Conservation (phyloP, 92 coral and sea anemone genomes). For the Anthopleura xanthogrammica region DNA sequence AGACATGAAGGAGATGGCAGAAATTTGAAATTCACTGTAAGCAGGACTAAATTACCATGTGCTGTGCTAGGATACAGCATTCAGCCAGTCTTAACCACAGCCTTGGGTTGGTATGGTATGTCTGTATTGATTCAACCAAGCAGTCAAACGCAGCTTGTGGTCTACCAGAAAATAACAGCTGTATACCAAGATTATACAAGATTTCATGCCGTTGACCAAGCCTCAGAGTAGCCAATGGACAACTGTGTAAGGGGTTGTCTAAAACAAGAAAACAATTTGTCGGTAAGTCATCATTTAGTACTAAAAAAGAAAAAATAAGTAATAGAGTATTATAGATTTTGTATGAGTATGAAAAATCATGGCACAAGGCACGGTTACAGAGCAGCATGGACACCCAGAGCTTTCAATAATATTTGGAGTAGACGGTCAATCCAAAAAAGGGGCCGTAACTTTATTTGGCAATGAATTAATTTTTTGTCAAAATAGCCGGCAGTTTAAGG, state of each 20-base stretch:
- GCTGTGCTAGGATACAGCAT: conserved; percentile 91
- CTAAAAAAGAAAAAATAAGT: too few relatives aligned
- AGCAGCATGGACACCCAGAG: too few relatives aligned
- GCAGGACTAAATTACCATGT: conserved; percentile 62
- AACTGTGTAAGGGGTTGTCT: conserved; percentile 75
- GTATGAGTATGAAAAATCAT: too few relatives aligned
- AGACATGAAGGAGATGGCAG: too few relatives aligned
- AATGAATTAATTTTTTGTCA: too few relatives aligned
- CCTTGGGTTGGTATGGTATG: conserved; percentile 91
- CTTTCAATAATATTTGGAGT: too few relatives aligned
- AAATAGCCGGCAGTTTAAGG: too few relatives aligned
- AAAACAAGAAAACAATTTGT: background rate
- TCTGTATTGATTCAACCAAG: conserved; percentile 91
- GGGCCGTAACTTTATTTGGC: too few relatives aligned
- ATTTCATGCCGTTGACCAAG: conserved; percentile 88
- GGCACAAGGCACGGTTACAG: too few relatives aligned
- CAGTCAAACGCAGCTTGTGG: conserved; percentile 95
- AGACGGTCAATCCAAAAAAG: too few relatives aligned
- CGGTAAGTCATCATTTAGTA: background rate
- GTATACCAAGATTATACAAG: conserved; percentile 92
- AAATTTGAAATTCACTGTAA: background rate
- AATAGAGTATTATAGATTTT: too few relatives aligned
- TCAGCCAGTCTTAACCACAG: conserved; percentile 98
- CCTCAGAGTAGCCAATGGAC: conserved; percentile 76
- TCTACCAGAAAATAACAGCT: conserved; percentile 87